Conservation (phyloP, 2,888 invertebrate genomes). For the Sarcophaga variegata region DNA sequence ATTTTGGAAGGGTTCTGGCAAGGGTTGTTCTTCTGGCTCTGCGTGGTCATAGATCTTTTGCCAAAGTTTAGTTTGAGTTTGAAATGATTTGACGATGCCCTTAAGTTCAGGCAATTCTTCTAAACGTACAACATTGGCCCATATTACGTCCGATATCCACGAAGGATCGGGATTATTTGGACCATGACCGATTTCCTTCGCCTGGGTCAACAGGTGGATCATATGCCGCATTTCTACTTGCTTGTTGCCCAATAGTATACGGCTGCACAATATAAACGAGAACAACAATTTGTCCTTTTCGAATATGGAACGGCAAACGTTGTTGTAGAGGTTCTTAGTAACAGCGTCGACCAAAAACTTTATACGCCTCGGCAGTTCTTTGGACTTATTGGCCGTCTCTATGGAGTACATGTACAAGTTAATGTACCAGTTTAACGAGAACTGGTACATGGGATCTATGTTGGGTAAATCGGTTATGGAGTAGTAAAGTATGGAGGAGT, state of each 20-base stretch:
- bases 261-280: conserved; percentile 88
- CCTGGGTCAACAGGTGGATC: conserved; percentile 89
- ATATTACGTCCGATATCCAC: conserved; percentile 91
- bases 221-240: conserved; percentile 86
- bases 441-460: conserved; percentile 97
- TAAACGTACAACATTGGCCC: conserved; percentile 91
- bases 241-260: conserved; percentile 86
- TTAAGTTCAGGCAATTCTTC: conserved; percentile 85
- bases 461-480: conserved; percentile 92
- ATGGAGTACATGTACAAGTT: conserved; percentile 84
- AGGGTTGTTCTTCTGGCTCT: conserved; percentile 86
- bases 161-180: conserved; percentile 87
- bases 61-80: conserved; percentile 83
- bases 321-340: conserved; percentile 91
- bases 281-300: conserved; percentile 94
- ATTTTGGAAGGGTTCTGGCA: conserved; percentile 87
- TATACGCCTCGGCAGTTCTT: conserved; percentile 88
- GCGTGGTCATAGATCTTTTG: conserved; percentile 86
- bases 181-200: conserved; percentile 77
- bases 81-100: conserved; percentile 85
- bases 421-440: conserved; percentile 96
- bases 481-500: conserved; percentile 94
- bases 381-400: conserved; percentile 83
- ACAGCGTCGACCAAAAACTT: conserved; percentile 90
- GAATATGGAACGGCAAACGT: conserved; percentile 94